Conservation (phyloP, 2,113 vertebrate species). For the Ursus arctos region DNA sequence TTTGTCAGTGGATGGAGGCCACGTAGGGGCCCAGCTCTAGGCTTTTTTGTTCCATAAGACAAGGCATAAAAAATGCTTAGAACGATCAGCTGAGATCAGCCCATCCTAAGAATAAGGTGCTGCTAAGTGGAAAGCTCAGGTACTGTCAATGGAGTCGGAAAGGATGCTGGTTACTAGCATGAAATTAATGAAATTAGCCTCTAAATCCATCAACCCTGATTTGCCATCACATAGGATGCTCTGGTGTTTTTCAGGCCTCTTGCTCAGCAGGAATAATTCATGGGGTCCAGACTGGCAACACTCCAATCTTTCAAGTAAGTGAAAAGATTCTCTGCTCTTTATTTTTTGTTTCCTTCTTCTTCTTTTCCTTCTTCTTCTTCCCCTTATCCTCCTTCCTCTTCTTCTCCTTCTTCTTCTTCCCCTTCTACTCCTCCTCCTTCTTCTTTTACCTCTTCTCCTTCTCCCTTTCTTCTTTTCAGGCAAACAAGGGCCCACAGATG, state of each 20-base stretch:
- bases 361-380: background rate
- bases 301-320: background rate
- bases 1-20: background rate
- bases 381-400: background rate
- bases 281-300: background rate
- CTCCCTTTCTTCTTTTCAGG: background rate
- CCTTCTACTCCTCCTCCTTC: no score
- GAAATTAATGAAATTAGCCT: constrained; percentile 31
- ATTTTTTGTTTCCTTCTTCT: background rate
- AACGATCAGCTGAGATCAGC: background rate
- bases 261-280: background rate
- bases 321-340: background rate
- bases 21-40: background rate
- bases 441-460: background rate
- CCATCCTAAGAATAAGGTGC: background rate
- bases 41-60: background rate
- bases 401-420: background rate
- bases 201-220: background rate
- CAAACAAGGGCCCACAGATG: background rate
- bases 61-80: background rate
- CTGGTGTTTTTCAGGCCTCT: background rate
- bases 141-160: background rate
- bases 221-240: background rate
- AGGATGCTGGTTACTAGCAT: background rate
- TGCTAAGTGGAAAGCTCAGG: background rate